A percentile compares a stretch with the other conserved stretches of the same genome.
Evolutionary conservation across 2,888 invertebrate genomes (phyloP).

Genomic region (Molanna angustata): DNA sequence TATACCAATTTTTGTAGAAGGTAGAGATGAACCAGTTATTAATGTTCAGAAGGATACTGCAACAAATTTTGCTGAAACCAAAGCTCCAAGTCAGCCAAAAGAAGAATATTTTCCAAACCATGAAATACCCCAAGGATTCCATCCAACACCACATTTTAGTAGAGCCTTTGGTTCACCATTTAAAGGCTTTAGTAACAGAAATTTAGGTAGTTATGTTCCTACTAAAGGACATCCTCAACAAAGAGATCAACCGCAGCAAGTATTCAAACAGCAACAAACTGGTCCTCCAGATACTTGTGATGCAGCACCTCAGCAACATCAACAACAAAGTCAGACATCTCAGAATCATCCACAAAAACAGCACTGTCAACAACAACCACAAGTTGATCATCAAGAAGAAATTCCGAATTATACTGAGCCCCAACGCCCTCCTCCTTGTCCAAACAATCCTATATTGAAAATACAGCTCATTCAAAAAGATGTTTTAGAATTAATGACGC

Average conservation of each 20-base stretch:
- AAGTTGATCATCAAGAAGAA: conserved; percentile 36
- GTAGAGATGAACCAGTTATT: conserved; percentile 75
- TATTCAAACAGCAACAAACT: conserved; percentile 1
- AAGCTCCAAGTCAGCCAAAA: conserved; percentile 37
- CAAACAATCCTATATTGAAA: conserved; percentile 69
- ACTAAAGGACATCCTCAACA: conserved; percentile 28
- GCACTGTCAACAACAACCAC: conserved; percentile 39
- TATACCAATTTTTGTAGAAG: conserved; percentile 87
- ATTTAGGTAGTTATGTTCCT: conserved; percentile 12
- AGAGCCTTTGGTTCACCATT: conserved; percentile 48
- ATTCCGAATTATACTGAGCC: conserved; percentile 45
- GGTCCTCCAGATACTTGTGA: conserved; percentile 21
- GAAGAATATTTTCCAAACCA: conserved; percentile 48
- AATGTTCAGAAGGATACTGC: conserved; percentile 56
- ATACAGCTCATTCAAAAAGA: conserved; percentile 79
- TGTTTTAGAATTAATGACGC: conserved; percentile 72
- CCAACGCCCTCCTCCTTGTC: conserved; percentile 45
- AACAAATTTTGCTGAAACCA: conserved; percentile 40
- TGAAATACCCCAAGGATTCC: conserved; percentile 43
- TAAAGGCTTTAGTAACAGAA: conserved; percentile 38
- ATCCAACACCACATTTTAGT: conserved; percentile 50
- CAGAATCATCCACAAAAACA: conserved; percentile 38
- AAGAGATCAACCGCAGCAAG: conserved; percentile 32
- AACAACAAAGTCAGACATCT: conserved; percentile 36
- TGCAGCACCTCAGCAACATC: conserved; percentile 42